Percentiles rank a stretch among this genome's conserved stretches.
These are phyloP conservation scores for Pangasius djambal DNA, from an alignment of 2,797 vertebrate species.

Conservation along the genomic window DNA sequence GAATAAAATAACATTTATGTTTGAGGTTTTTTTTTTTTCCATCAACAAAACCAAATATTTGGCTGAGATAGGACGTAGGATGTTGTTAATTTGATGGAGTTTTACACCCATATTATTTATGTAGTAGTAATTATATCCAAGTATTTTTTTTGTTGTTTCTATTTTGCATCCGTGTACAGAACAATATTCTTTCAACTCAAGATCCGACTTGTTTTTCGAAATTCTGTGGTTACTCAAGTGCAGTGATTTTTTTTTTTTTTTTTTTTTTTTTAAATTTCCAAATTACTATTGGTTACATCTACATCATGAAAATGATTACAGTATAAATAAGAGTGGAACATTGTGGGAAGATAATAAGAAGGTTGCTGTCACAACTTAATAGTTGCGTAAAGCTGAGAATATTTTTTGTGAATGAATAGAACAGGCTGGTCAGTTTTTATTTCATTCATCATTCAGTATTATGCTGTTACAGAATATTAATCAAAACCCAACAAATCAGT, in stretches of 20 bases:
- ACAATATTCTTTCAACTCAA: background rate
- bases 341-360: background rate
- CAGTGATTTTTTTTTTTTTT: no score
- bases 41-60: background rate
- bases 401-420: background rate
- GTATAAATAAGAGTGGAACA: background rate
- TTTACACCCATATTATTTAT: background rate
- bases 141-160: background rate
- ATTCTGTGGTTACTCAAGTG: background rate
- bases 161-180: background rate
- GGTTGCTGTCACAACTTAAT: background rate
- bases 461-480: background rate
- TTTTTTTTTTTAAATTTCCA: no score
- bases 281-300: background rate
- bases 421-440: background rate
- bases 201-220: background rate
- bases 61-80: background rate
- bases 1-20: background rate
- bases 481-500: background rate
- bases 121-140: background rate
- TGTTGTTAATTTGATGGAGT: background rate
- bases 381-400: background rate
- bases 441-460: background rate
- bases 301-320: slow-evolving; percentile 1
- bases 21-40: background rate